Percentiles rank a stretch among this genome's conserved stretches.
Evolutionary conservation across 1,140 invertebrate species (phyloP).

Genomic region (Leptinotarsa defecta): DNA sequence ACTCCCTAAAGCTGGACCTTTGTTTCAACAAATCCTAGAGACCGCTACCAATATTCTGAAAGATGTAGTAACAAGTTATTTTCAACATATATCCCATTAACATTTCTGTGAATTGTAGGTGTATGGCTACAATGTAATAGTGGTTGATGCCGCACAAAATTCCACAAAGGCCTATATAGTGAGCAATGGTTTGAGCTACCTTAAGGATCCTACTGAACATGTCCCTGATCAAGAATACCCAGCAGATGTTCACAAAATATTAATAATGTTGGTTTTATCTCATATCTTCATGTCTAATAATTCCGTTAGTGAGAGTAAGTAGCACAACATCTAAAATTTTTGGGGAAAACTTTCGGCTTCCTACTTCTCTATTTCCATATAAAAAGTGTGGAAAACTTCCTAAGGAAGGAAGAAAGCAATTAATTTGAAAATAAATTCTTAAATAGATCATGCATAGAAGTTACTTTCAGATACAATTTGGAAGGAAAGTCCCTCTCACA

Average conservation of each 20-base stretch:
- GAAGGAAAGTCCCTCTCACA: no score
- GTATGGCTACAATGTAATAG: conserved; percentile 46
- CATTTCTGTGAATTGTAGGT: conserved; percentile 36
- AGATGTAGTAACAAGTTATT: conserved; percentile 30
- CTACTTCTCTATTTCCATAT: no score
- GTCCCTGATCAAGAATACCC: conserved; percentile 27
- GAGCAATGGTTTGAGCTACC: conserved; percentile 38
- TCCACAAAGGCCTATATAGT: conserved; percentile 42
- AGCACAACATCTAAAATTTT: background rate
- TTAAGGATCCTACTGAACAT: conserved; percentile 34
- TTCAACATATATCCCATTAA: conserved; percentile 10
- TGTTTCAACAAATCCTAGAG: conserved; percentile 40
- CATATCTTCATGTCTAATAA: conserved; percentile 48
- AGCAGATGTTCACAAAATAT: conserved; percentile 42
- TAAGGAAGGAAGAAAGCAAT: no score
- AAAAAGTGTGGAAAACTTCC: no score
- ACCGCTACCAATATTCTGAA: conserved; percentile 36
- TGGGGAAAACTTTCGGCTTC: no score
- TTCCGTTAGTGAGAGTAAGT: conserved; percentile 42
- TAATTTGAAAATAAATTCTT: no score
- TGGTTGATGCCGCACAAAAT: conserved; percentile 35
- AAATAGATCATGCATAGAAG: background rate
- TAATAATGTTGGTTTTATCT: conserved; percentile 44
- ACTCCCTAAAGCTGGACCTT: conserved; percentile 31
- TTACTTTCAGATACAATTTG: no score